Evolutionary conservation across 2,113 vertebrate species (phyloP).

Genomic region (Poeciliopsis turrubarensis): DNA sequence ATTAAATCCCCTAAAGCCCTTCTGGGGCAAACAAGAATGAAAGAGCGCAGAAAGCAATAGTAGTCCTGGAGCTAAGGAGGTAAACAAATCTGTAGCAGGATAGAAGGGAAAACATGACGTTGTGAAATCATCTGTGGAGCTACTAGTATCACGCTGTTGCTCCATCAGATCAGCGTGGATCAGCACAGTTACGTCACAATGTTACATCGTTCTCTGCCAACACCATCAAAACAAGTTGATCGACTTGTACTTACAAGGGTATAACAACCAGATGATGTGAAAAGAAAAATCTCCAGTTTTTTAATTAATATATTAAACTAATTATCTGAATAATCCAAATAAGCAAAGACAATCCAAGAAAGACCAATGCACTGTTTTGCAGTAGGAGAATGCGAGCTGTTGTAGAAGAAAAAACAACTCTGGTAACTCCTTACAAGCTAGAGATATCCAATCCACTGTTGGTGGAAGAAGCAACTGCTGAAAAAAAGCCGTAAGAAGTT

Average conservation of each 20-base stretch:
- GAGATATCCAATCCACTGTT: too few relatives aligned
- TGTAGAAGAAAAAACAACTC: neutral
- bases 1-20: slow-evolving; percentile 32
- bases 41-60: slow-evolving; percentile 6
- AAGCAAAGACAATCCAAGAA: neutral
- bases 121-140: slow-evolving; percentile 52
- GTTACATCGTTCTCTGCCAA: slow-evolving; percentile 2
- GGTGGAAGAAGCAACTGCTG: too few relatives aligned
- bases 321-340: neutral
- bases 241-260: neutral
- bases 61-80: neutral
- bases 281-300: neutral
- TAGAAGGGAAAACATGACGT: slow-evolving; percentile 38
- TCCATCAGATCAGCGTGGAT: slow-evolving; percentile 40
- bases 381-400: neutral
- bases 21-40: slow-evolving; percentile 12
- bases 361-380: too few relatives aligned
- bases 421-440: too few relatives aligned
- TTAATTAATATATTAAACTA: neutral
- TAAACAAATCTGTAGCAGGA: slow-evolving; percentile 44
- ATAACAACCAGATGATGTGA: neutral
- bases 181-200: slow-evolving; percentile 48
- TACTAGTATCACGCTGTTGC: slow-evolving; percentile 43
- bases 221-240: slow-evolving; percentile 2
- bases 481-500: too few relatives aligned